A percentile compares a stretch with the other conserved stretches of the same genome.
phyloP scores from a whole-genome alignment of 2,888 invertebrate genomes.

The Epirrhoe tristata region DNA sequence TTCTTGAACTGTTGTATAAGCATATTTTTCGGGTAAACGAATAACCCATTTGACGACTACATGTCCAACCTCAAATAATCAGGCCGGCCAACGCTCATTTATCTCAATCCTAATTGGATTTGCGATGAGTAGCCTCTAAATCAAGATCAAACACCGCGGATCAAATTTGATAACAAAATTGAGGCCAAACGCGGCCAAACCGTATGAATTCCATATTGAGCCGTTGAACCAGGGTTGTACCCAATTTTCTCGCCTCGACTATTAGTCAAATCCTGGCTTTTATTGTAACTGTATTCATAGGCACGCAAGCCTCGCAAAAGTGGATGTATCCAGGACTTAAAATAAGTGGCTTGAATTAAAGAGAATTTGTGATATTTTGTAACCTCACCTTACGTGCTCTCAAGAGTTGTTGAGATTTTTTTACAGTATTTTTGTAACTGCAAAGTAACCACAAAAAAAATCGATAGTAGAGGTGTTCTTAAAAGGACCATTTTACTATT shows the following conservation, averaged over 20 bases:
- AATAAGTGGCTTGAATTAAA: neutral
- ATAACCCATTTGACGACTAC: neutral
- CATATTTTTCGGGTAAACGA: neutral
- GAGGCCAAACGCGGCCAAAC: slow-evolving; percentile 30
- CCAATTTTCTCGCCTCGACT: slow-evolving; percentile 40
- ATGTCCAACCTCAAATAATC: neutral
- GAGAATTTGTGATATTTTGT: too few relatives aligned
- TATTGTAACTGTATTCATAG: slow-evolving; percentile 43
- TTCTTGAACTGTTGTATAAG: too few relatives aligned
- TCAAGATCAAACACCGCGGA: slow-evolving; percentile 28
- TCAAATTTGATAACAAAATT: slow-evolving; percentile 31
- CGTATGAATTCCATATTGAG: slow-evolving; percentile 33
- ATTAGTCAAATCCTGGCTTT: slow-evolving; percentile 40
- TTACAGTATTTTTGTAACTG: neutral
- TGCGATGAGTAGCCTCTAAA: slow-evolving; percentile 12
- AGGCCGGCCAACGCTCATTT: slow-evolving; percentile 8
- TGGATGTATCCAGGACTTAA: slow-evolving; percentile 11
- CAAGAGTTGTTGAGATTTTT: neutral
- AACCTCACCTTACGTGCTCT: too few relatives aligned
- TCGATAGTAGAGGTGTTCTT: too few relatives aligned
- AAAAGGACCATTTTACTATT: too few relatives aligned
- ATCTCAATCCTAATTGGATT: slow-evolving; percentile 22
- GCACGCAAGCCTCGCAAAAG: slow-evolving; percentile 32
- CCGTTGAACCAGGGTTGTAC: slow-evolving; percentile 27
- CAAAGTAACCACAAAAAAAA: neutral